phyloP scores from a whole-genome alignment of 2,113 vertebrate species.

The Triplophysa siluroides region DNA sequence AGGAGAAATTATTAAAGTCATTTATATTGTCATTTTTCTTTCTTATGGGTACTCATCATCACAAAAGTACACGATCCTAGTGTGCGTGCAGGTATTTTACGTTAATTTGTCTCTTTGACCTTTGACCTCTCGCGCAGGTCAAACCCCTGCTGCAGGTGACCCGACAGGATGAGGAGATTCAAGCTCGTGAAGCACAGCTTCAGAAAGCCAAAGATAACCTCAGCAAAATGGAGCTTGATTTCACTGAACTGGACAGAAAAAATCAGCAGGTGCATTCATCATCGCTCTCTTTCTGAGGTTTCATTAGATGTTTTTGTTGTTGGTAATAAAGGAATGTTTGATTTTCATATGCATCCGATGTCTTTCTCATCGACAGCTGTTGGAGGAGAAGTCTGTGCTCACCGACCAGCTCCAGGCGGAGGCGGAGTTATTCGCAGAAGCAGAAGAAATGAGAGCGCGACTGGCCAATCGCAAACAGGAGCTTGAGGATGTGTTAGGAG shows the following conservation, averaged over 20 bases:
- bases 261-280: constrained; percentile 74
- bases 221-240: constrained; percentile 74
- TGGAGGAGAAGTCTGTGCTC: constrained; percentile 81
- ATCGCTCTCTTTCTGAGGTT: background rate
- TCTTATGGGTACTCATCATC: too few species aligned
- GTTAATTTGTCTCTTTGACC: constrained; percentile 29
- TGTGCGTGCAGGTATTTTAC: background rate
- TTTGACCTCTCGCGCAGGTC: constrained; percentile 71
- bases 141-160: constrained; percentile 91
- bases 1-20: too few species aligned
- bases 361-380: constrained; percentile 63
- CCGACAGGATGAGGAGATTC: constrained; percentile 89
- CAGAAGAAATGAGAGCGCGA: constrained; percentile 81
- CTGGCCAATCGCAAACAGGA: constrained; percentile 80
- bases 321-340: background rate
- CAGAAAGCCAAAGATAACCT: constrained; percentile 84
- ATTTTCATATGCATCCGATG: background rate
- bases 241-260: constrained; percentile 78
- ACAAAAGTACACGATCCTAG: too few species aligned
- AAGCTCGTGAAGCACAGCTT: constrained; percentile 79
- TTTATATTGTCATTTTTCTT: too few species aligned
- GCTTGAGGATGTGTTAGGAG: constrained; percentile 80
- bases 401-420: constrained; percentile 86
- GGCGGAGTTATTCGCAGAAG: constrained; percentile 84
- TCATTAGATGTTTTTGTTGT: background rate